Evolutionary conservation across 2,888 invertebrate species (phyloP), one percentile per base, ranked within the genome.

Genomic region (Camponotus fellah): DNA sequence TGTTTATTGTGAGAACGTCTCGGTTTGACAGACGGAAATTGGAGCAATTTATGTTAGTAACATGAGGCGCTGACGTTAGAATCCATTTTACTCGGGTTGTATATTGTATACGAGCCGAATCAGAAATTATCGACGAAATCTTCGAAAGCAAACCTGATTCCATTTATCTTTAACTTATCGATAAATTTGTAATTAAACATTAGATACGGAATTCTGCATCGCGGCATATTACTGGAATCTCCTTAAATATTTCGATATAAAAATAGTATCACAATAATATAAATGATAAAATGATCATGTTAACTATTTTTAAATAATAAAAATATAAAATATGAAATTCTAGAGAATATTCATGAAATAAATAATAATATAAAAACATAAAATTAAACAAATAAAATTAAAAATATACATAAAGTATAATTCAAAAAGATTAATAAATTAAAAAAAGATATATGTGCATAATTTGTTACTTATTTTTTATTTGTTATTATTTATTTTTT

Each of bases 1-100:
- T 90, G 91, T 91, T 88, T 58, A 90, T 90, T 92, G 89, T 88
- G 81, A 82, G 83, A 84, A 77, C 88, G 79, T 90, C 84, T 86
- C 79, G 10, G 72, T 87, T 88, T 84, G 93, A 92, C 93, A 90
- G 92, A 89, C 94, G 94, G 94, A 94, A 94, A 94, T 94, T 93
- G 92, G 21, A 89, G 88, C 93, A 92, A 26, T 26, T 26, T 26
- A 26, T 26, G 26, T 93, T 92, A 92, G 92, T 89, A 88, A 89
- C 82, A 84, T 74, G 86, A 86, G 84, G 74, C 83, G n/a, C 37
- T 8, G 26, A 26, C 26, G 58, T 84, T 69, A 72, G 84, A 86
- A 86, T 89, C 86, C 84, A 80, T 85, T 87, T 86, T 85, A 77
- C 65, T 79, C 43, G 49, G 12, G 9, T 49, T 49, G 17, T 49